phyloP scores from a whole-genome alignment of 2,113 vertebrate genomes.

The Butorides virescens region DNA sequence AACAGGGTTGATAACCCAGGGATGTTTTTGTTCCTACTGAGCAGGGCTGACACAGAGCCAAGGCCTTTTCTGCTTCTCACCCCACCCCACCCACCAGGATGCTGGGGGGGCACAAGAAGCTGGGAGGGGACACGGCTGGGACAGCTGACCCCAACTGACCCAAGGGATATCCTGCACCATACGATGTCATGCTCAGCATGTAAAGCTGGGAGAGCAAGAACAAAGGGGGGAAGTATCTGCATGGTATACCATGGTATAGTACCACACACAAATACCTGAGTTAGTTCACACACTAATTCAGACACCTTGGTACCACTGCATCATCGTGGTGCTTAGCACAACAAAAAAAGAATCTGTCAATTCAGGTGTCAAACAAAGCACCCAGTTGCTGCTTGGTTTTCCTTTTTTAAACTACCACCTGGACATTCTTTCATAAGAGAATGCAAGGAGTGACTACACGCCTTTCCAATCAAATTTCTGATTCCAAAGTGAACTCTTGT shows the following conservation, averaged over 20 bases:
- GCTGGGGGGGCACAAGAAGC: too few species aligned
- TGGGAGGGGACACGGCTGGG: too few species aligned
- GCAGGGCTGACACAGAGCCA: too few species aligned
- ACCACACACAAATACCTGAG: background rate
- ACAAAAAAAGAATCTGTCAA: background rate
- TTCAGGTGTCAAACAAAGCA: background rate
- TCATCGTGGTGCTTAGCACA: background rate
- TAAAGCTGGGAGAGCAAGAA: too few species aligned
- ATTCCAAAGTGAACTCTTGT: background rate
- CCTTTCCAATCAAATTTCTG: background rate
- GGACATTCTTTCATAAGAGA: background rate
- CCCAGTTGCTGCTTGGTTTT: background rate
- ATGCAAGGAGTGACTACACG: background rate
- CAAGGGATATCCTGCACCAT: too few species aligned
- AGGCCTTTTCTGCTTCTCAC: too few species aligned
- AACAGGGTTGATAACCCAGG: too few species aligned
- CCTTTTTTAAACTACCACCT: background rate
- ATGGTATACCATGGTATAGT: background rate
- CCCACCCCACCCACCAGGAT: too few species aligned
- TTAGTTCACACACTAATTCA: background rate
- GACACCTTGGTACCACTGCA: background rate
- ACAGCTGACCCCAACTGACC: too few species aligned
- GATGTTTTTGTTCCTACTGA: too few species aligned
- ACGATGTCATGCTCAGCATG: too few species aligned
- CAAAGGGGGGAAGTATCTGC: background rate